Percentiles rank a stretch among this genome's conserved stretches.
Evolutionary conservation across 1,140 invertebrate genomes (phyloP).

Genomic region (Stegodyphus mimosarum): DNA sequence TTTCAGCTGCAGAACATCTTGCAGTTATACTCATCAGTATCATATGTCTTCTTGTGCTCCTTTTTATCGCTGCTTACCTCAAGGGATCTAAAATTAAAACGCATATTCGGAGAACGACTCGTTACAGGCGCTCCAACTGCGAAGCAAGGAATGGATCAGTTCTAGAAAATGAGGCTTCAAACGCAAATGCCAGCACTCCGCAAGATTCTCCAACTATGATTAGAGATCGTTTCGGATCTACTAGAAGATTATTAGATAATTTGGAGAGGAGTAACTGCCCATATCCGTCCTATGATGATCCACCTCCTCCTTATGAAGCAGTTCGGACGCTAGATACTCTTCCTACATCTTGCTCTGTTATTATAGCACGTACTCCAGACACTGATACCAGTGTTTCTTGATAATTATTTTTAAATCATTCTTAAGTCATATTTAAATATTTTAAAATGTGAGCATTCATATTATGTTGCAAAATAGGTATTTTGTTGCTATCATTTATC

Average conservation of each 20-base stretch:
- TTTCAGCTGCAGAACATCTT: constrained; percentile 13
- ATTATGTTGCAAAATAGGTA: too few species aligned
- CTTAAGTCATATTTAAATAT: too few species aligned
- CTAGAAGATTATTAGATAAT: too few species aligned
- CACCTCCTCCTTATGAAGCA: constrained; percentile 23
- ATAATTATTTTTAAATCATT: neutral
- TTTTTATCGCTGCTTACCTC: constrained; percentile 24
- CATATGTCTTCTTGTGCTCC: constrained; percentile 7
- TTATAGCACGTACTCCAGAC: neutral
- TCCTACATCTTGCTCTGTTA: neutral
- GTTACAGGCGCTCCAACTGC: neutral
- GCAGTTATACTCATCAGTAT: constrained; percentile 26
- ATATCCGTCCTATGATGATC: neutral
- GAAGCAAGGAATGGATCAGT: neutral
- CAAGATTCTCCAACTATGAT: neutral
- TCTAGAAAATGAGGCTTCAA: neutral
- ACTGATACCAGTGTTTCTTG: neutral
- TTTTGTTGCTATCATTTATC: too few species aligned
- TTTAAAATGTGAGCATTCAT: too few species aligned
- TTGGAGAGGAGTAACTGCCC: too few species aligned
- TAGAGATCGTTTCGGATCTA: too few species aligned
- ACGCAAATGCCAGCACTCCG: neutral
- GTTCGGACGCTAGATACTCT: neutral
- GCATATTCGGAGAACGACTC: constrained; percentile 28
- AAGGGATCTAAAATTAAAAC: constrained; percentile 34